phyloP scores from a whole-genome alignment of 2,888 invertebrate species.

The Leucophenga maculata region DNA sequence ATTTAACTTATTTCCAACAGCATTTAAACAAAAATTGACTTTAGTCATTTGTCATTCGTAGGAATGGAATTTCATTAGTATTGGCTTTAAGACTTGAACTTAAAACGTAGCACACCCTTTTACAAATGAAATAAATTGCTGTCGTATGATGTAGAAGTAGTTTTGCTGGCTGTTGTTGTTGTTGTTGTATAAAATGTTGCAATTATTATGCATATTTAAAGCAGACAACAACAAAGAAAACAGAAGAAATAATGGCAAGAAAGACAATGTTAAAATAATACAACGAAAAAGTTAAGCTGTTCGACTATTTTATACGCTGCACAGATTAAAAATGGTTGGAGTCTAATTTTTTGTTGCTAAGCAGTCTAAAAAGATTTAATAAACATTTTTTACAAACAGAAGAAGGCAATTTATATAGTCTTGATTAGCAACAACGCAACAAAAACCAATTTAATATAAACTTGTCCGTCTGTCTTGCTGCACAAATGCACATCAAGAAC shows the following conservation, averaged over 20 bases:
- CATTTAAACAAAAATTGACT: not conserved
- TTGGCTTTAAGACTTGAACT: not conserved
- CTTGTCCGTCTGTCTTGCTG: no score
- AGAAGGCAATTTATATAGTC: no score
- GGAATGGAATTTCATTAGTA: no score
- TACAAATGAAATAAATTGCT: not conserved
- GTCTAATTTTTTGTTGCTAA: no score
- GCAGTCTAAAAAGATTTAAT: no score
- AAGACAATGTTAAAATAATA: not conserved
- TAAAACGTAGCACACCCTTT: not conserved
- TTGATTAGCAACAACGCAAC: no score
- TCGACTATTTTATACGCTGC: no score
- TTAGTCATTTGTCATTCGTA: not conserved
- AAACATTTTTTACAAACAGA: no score
- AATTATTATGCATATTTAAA: constrained; percentile 23
- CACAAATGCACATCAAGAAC: no score
- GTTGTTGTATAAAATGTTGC: constrained; percentile 13
- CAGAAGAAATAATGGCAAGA: not conserved
- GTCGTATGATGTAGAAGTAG: not conserved
- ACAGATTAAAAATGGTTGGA: no score
- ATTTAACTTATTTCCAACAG: not conserved
- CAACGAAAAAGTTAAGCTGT: not conserved
- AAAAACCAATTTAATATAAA: no score
- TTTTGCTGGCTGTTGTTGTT: not conserved
- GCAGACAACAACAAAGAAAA: constrained; percentile 2